Conservation (phyloP, 2,113 vertebrate genomes). For the Eupsittula cactorum region DNA sequence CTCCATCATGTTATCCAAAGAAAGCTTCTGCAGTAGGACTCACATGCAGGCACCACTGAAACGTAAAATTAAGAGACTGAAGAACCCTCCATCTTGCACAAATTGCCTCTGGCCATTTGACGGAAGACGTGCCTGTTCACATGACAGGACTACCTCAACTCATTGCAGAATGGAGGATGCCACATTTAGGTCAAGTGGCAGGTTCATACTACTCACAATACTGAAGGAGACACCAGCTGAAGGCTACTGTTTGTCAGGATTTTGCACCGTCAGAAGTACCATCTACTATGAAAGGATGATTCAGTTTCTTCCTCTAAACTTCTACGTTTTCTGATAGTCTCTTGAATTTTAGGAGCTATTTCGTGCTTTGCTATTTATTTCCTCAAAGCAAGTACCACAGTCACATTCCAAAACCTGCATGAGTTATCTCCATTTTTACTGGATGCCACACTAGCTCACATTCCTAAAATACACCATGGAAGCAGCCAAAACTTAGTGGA, state of each 20-base stretch:
- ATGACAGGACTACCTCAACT: background rate
- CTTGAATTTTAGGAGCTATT: background rate
- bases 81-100: background rate
- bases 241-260: background rate
- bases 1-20: accelerated
- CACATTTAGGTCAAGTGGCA: background rate
- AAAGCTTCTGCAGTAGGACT: background rate
- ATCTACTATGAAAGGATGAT: background rate
- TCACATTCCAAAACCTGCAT: background rate
- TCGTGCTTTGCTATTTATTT: background rate
- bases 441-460: background rate
- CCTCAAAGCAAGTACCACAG: background rate
- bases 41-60: background rate
- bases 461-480: background rate
- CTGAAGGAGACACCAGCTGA: background rate
- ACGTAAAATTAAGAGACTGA: background rate
- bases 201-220: background rate
- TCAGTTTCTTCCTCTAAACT: background rate
- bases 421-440: background rate
- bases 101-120: accelerated
- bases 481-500: background rate
- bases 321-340: background rate
- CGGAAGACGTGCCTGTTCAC: background rate
- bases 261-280: background rate
- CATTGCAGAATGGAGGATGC: background rate